These are phyloP conservation scores for Haliclona indistincta DNA, from an alignment of 37 sponge, comb jelly and placozoan genomes.

Conservation along the genomic window DNA sequence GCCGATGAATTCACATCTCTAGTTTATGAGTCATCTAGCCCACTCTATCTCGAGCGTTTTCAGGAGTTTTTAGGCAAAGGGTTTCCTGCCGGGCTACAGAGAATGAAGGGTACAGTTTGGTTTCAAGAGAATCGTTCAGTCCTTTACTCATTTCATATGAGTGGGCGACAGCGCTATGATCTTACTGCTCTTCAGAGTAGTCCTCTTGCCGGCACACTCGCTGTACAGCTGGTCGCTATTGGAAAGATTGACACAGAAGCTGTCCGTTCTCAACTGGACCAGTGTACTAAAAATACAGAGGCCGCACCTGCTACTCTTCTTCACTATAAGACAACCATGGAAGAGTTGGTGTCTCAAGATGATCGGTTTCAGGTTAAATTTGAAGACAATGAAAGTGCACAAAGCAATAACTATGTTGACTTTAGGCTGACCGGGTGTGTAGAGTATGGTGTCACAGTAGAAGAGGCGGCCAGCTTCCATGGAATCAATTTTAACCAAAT, in stretches of 20 bases:
- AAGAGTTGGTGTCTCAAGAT: constrained; percentile 21
- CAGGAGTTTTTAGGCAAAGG: constrained; percentile 54
- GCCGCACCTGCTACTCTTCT: too few species aligned
- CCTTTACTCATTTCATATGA: constrained; percentile 73
- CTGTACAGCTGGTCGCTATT: constrained; percentile 55
- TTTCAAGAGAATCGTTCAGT: constrained; percentile 50
- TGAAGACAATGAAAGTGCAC: background rate
- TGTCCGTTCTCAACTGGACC: constrained; percentile 4
- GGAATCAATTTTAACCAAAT: constrained; percentile 67
- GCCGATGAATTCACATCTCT: constrained; percentile 62
- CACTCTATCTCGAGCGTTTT: constrained; percentile 39
- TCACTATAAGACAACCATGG: background rate
- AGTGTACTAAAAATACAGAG: constrained; percentile 4
- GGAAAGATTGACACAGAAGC: constrained; percentile 31
- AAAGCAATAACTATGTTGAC: constrained; percentile 19
- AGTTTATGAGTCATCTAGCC: constrained; percentile 41
- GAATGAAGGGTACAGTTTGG: constrained; percentile 73
- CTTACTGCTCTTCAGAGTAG: constrained; percentile 12
- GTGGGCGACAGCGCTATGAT: constrained; percentile 71
- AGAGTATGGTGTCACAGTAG: constrained; percentile 51
- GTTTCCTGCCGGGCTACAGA: constrained; percentile 24
- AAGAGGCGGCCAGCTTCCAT: constrained; percentile 54
- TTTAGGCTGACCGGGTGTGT: constrained; percentile 58
- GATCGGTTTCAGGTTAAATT: constrained; percentile 43
- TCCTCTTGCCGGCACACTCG: constrained; percentile 36